Conservation (phyloP, 1,140 invertebrate species). For the Pogonus chalceus region DNA sequence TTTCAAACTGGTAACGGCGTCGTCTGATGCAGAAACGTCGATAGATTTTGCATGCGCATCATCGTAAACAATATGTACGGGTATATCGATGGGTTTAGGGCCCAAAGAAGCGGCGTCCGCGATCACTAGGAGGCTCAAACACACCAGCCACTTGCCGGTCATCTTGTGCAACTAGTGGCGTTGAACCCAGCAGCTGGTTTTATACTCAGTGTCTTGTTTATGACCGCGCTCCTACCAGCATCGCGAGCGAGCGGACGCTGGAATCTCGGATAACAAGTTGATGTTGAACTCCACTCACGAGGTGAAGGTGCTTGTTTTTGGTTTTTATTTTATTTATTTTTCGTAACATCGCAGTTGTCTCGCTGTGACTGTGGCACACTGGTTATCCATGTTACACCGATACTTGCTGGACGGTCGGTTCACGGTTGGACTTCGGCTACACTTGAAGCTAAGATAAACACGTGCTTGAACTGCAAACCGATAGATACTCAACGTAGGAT, state of each 20-base stretch:
- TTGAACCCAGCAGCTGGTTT: conserved; percentile 16
- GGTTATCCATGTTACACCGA: no score
- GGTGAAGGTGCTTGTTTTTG: conserved; percentile 1
- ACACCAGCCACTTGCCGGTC: conserved; percentile 11
- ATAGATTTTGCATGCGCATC: not conserved
- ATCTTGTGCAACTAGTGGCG: conserved; percentile 12
- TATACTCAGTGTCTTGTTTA: conserved; percentile 10
- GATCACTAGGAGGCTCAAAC: conserved; percentile 11
- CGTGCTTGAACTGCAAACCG: no score
- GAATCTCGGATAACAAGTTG: not conserved
- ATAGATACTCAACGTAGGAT: no score
- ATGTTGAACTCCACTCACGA: not conserved
- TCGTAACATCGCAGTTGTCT: conserved; percentile 3
- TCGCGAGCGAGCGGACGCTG: not conserved
- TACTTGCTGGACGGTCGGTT: not conserved
- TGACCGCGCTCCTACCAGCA: not conserved
- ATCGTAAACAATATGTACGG: conserved; percentile 15
- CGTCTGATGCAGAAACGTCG: not conserved
- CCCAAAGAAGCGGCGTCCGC: conserved; percentile 10
- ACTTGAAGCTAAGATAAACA: no score
- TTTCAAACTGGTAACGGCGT: conserved; percentile 1
- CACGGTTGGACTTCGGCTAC: no score
- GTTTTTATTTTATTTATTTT: conserved; percentile 1
- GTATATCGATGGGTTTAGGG: conserved; percentile 7
- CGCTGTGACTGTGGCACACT: not conserved